Evolutionary conservation across 1,140 invertebrate genomes (phyloP).

Genomic region (Zaprionus vittiger): DNA sequence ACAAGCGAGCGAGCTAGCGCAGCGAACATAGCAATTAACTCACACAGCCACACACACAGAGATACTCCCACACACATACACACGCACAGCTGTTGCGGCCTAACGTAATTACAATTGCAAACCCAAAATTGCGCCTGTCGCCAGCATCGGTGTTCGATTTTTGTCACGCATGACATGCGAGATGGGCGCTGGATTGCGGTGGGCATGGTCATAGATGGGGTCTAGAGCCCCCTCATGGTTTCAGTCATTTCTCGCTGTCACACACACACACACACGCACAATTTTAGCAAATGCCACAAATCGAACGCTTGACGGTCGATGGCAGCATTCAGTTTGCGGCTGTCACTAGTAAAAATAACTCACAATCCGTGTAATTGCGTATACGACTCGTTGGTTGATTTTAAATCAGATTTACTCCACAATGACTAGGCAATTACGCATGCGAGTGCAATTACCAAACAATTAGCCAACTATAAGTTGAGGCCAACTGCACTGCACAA

Average conservation of each 20-base stretch:
- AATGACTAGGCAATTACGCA: constrained; percentile 18
- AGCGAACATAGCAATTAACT: constrained; percentile 68
- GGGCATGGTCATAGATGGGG: neutral
- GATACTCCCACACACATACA: constrained; percentile 11
- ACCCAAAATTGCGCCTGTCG: constrained; percentile 60
- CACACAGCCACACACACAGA: constrained; percentile 21
- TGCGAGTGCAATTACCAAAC: neutral
- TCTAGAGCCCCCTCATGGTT: neutral
- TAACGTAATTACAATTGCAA: constrained; percentile 69
- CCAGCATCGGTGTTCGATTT: constrained; percentile 63
- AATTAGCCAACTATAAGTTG: neutral
- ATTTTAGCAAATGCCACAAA: constrained; percentile 61
- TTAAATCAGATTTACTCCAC: constrained; percentile 30
- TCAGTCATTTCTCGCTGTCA: neutral
- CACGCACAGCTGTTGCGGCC: constrained; percentile 20
- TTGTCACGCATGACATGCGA: constrained; percentile 53
- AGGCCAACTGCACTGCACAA: neutral
- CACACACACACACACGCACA: constrained; percentile 6
- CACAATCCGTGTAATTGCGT: constrained; percentile 41
- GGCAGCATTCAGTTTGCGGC: constrained; percentile 27
- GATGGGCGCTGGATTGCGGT: neutral
- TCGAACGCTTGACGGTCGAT: constrained; percentile 42
- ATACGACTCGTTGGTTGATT: constrained; percentile 39
- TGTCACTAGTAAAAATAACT: constrained; percentile 26
- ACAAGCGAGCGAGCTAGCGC: constrained; percentile 1